Percentiles rank a stretch among this genome's conserved stretches.
phyloP scores from a whole-genome alignment of 1,140 invertebrate genomes.

The Ridgeia piscesae region DNA sequence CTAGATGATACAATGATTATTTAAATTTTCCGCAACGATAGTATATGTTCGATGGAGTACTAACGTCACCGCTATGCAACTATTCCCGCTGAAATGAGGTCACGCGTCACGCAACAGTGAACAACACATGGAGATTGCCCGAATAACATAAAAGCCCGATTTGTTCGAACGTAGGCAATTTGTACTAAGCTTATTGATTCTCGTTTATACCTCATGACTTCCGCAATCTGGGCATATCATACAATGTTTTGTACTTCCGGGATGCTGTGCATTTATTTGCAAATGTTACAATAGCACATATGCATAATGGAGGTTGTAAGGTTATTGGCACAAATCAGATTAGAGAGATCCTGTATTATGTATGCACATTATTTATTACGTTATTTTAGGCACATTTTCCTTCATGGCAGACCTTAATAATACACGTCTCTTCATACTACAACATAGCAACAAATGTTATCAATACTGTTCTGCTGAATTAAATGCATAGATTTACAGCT shows the following conservation, averaged over 20 bases:
- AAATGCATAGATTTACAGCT: no score
- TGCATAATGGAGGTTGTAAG: neutral
- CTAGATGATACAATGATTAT: neutral
- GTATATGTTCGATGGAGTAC: neutral
- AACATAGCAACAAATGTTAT: no score
- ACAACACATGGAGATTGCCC: neutral
- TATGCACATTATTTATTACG: neutral
- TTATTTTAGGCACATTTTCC: no score
- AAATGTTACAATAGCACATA: neutral
- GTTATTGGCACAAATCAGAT: neutral
- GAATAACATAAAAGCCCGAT: neutral
- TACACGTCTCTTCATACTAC: no score
- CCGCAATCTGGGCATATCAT: neutral
- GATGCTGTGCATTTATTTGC: neutral
- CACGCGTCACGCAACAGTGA: no score
- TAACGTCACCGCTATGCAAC: neutral
- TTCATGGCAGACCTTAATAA: no score
- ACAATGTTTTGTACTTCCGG: no score
- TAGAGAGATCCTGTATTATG: neutral
- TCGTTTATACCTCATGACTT: neutral
- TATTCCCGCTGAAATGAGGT: neutral
- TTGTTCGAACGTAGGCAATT: neutral
- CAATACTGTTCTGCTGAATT: no score
- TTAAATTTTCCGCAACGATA: neutral
- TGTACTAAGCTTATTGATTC: neutral